A percentile compares a stretch with the other conserved stretches of the same genome.
These are phyloP conservation scores for Gymnosoma rotundatum DNA, from an alignment of 2,888 invertebrate genomes.

Conservation along the genomic window DNA sequence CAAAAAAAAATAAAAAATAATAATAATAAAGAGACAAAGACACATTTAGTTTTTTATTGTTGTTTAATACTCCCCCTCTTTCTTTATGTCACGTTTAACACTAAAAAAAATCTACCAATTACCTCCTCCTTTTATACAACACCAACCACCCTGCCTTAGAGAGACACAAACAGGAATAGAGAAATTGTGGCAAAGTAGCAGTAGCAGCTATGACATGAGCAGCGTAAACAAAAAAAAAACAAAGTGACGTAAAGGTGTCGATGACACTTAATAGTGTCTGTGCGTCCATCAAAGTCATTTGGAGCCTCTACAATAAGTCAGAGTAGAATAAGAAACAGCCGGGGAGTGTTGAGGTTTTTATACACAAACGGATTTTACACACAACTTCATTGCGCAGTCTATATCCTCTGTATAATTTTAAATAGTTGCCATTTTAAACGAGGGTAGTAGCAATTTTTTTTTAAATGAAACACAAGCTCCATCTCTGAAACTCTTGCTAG, in stretches of 20 bases:
- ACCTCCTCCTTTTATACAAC: constrained; percentile 24
- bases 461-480: no score
- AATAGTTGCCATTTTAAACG: no score
- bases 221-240: neutral
- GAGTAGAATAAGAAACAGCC: neutral
- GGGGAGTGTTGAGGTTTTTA: no score
- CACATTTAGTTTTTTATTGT: constrained; percentile 1
- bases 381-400: no score
- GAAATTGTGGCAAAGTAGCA: constrained; percentile 1
- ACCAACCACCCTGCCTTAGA: neutral
- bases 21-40: constrained; percentile 37
- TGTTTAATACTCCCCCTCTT: constrained; percentile 30
- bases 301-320: constrained; percentile 24
- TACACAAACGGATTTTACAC: no score
- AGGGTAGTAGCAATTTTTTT: no score
- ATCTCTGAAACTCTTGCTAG: no score
- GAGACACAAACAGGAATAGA: neutral
- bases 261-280: constrained; percentile 76
- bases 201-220: constrained; percentile 14
- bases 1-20: constrained; percentile 14
- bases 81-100: neutral
- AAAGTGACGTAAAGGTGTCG: constrained; percentile 74
- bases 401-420: no score
- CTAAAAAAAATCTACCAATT: constrained; percentile 17
- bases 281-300: neutral